Evolutionary conservation across 2,888 invertebrate genomes (phyloP).

Genomic region (Orthonychiurus folsomi): DNA sequence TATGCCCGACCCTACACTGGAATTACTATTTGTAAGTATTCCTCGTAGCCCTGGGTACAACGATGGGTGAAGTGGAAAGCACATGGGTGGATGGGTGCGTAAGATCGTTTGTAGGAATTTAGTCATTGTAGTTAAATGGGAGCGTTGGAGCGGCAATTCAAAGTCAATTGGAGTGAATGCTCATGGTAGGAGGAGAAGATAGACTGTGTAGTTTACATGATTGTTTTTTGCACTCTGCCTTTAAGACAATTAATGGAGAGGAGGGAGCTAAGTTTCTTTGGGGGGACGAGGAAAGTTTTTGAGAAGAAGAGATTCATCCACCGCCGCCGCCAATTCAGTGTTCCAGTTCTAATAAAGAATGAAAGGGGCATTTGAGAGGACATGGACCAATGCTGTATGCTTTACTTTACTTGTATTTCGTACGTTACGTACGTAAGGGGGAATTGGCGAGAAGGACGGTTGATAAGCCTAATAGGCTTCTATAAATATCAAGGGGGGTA

Average conservation of each 20-base stretch:
- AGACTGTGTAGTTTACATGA: background rate
- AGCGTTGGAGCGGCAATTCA: background rate
- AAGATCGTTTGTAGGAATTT: no score
- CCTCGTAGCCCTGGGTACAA: no score
- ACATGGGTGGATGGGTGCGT: no score
- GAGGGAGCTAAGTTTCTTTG: background rate
- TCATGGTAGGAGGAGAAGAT: background rate
- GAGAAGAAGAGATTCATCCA: background rate
- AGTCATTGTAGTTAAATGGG: no score
- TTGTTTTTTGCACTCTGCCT: background rate
- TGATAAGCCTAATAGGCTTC: background rate
- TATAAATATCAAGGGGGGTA: background rate
- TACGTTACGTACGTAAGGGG: no score
- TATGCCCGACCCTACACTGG: no score
- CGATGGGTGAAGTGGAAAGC: no score
- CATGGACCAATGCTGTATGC: no score
- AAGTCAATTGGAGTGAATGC: background rate
- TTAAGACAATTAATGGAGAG: background rate
- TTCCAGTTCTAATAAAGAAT: background rate
- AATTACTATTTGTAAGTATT: no score
- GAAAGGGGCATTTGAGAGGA: background rate
- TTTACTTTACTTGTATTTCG: background rate
- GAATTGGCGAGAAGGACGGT: background rate
- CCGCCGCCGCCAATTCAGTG: no score
- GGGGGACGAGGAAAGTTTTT: background rate